Evolutionary conservation across 2,113 vertebrate genomes (phyloP).

Genomic region (Felis chaus): DNA sequence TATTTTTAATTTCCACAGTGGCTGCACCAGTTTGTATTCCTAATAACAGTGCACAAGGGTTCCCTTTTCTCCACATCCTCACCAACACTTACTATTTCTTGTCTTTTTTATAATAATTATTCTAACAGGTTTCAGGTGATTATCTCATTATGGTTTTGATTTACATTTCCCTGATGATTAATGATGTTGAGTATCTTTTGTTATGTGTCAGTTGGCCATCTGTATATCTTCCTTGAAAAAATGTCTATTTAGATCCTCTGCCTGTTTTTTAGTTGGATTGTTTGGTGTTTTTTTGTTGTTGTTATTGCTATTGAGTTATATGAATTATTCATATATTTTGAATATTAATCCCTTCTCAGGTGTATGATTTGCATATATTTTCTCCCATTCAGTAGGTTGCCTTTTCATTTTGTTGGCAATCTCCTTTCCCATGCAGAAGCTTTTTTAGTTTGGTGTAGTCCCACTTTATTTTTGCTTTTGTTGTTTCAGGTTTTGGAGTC

Average conservation of each 20-base stretch:
- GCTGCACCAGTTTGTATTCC: not conserved
- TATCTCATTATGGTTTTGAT: not conserved
- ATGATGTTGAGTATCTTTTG: not conserved
- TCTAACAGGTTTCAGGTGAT: not conserved
- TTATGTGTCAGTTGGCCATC: not conserved
- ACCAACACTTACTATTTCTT: not conserved
- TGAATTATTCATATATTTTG: not conserved
- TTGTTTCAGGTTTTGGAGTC: not conserved
- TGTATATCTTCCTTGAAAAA: not conserved
- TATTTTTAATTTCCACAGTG: not conserved
- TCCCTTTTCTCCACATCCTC: not conserved
- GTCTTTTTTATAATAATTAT: not conserved
- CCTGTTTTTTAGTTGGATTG: not conserved
- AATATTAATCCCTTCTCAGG: not conserved
- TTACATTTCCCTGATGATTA: not conserved
- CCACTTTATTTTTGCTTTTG: not conserved
- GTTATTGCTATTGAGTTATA: not conserved
- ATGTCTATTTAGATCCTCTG: not conserved
- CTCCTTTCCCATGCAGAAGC: not conserved
- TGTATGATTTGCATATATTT: not conserved
- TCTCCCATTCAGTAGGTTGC: not conserved
- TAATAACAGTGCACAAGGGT: not conserved
- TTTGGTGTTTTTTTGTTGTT: not conserved
- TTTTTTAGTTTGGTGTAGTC: not conserved
- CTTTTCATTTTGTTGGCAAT: not conserved